These are phyloP conservation scores for Cryptosula pallasiana DNA, from an alignment of 2,888 invertebrate genomes.

Conservation along the genomic window DNA sequence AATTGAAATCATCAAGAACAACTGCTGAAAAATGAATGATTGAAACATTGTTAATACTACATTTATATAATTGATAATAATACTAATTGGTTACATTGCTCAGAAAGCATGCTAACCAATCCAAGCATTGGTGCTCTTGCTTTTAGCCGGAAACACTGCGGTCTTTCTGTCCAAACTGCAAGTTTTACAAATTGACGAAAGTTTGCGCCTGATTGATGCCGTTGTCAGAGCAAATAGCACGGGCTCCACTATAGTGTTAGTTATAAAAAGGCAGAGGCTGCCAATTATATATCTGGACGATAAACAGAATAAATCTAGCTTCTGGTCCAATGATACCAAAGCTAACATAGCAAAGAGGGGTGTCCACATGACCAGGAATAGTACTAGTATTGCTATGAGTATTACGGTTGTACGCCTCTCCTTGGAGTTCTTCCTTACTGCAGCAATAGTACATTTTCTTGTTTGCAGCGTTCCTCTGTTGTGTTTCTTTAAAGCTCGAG, in stretches of 20 bases:
- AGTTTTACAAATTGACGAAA: neutral
- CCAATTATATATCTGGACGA: neutral
- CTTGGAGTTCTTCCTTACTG: neutral
- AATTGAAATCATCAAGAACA: no score
- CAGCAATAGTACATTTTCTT: neutral
- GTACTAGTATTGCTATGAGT: neutral
- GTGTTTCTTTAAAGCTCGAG: neutral
- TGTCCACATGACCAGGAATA: conserved; percentile 20
- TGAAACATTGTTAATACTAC: no score
- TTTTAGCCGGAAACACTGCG: no score
- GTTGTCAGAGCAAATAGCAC: neutral
- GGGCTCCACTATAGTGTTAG: conserved; percentile 15
- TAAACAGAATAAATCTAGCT: neutral
- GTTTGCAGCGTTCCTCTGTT: neutral
- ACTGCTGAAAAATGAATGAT: no score
- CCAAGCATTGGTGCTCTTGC: no score
- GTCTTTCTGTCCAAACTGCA: no score
- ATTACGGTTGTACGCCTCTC: neutral
- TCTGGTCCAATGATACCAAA: conserved; percentile 17
- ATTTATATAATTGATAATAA: no score
- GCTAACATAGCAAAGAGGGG: neutral
- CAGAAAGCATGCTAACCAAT: no score
- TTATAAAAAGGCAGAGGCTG: neutral
- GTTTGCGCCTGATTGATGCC: neutral
- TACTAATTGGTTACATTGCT: no score